Base-by-base conservation (phyloP, 2,888 invertebrate genomes). In the Watsonalla cultraria region DNA sequence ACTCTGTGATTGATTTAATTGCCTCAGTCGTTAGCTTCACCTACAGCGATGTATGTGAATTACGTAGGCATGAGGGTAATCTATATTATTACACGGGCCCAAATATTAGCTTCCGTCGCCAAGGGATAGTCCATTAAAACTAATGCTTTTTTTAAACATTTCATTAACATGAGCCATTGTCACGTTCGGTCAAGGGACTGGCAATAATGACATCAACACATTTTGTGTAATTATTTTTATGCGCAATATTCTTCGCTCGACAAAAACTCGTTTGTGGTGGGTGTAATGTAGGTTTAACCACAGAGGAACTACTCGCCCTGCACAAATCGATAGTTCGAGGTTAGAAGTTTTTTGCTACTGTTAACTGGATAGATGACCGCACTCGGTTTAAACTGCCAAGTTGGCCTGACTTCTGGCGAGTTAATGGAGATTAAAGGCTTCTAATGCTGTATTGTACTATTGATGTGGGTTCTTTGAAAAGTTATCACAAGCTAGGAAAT, bases 1-100 rank as follows among this genome's bases (percentile, higher is more conserved):
- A 65, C 64, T 47, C 53, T 66, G 68, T 69, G 70, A 74, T 76
- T 74, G 73, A 73, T 73, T 69, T 68, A 68, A 74, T 66, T 72
- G 64, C 62, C 61, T 51, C 61, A 58, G 63, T 61, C 59, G 49
- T 39, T 15, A 39, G 37, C 49, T 39, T 15, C 37, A 39, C 15
- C 37, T 39, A 39, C 54, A 56, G 52, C 47, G 37, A 53, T 13
- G 47, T 13, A 54, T 57, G 57, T 59, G 54, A 55, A 60, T 55
- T 51, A 50, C 56, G 56, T 50, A 57, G 50, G 35, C 47, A 50
- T 54, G 56, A 54, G 52, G 54, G 52, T 54, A 58, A 55, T 52
- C 52, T 54, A 52, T 45, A 50, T 39, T 50, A 47, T 45, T 15
- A 50, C 45, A n/a, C 7, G 33, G 13, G 42, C 24, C 33, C 11